A percentile compares a stretch with the other conserved stretches of the same genome.
Conservation (phyloP, 92 coral and sea anemone genomes). For the Porites evermanni region DNA sequence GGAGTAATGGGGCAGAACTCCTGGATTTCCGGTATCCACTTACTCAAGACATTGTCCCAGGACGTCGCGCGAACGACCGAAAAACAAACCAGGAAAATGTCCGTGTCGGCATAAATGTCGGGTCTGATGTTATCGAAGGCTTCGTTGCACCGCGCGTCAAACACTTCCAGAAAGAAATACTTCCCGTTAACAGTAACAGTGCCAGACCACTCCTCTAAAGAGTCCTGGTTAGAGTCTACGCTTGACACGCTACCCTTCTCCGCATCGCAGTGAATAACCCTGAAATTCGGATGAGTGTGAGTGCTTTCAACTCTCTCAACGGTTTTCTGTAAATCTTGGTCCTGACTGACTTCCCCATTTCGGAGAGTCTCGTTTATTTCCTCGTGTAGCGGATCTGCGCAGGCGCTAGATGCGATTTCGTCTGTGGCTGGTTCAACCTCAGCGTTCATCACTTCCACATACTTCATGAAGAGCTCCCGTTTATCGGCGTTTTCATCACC, state of each 20-base stretch:
- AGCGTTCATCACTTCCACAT: slow-evolving; percentile 31
- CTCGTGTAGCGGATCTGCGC: slow-evolving; percentile 1
- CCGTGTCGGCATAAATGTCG: slow-evolving; percentile 79
- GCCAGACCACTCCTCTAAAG: slow-evolving; percentile 61
- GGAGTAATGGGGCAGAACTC: slow-evolving; percentile 88
- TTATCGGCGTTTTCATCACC: slow-evolving; percentile 91
- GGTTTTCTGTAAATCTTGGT: neutral
- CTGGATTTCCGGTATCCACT: slow-evolving; percentile 96
- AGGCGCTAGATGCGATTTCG: slow-evolving; percentile 1
- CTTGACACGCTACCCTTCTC: slow-evolving; percentile 36
- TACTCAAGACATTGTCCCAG: slow-evolving; percentile 71
- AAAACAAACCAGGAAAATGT: slow-evolving; percentile 94
- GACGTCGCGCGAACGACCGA: slow-evolving; percentile 87
- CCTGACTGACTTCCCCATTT: slow-evolving; percentile 21
- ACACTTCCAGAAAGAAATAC: slow-evolving; percentile 56
- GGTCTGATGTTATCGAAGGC: slow-evolving; percentile 77
- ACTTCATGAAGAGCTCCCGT: slow-evolving; percentile 71
- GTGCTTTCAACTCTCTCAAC: neutral
- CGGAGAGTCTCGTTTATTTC: slow-evolving; percentile 15
- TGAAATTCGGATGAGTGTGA: slow-evolving; percentile 30
- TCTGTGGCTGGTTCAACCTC: slow-evolving; percentile 32
- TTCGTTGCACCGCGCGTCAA: slow-evolving; percentile 72
- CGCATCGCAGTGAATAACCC: slow-evolving; percentile 20
- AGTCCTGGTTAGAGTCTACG: slow-evolving; percentile 33
- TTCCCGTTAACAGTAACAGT: slow-evolving; percentile 55